phyloP scores from a whole-genome alignment of 1,140 invertebrate genomes.

The Ceratitis capitata region DNA sequence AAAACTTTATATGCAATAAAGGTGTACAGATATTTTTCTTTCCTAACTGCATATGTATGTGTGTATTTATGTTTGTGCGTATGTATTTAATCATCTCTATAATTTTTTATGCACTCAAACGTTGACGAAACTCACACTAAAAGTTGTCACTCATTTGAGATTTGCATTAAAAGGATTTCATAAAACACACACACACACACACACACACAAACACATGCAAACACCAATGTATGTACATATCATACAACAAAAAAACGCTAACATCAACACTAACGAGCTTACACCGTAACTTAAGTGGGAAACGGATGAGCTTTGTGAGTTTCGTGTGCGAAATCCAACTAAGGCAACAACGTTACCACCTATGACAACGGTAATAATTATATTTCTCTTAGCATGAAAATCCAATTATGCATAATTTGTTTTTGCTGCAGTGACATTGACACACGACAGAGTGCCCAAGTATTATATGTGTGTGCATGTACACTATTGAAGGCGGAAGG shows the following conservation, averaged over 20 bases:
- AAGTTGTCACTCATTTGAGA: background rate
- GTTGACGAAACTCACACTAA: background rate
- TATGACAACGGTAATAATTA: background rate
- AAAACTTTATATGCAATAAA: background rate
- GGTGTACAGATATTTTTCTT: background rate
- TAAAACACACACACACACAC: background rate
- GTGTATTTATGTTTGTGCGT: background rate
- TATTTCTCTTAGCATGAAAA: constrained; percentile 23
- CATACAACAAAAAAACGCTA: background rate
- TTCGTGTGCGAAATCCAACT: background rate
- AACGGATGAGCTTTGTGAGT: background rate
- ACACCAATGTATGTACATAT: too few species aligned
- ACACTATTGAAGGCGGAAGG: background rate
- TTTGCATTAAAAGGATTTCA: background rate
- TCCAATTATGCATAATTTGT: background rate
- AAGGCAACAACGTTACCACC: background rate
- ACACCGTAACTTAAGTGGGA: background rate
- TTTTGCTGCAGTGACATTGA: background rate
- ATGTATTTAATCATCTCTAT: background rate
- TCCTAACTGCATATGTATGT: background rate
- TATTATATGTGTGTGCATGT: too few species aligned
- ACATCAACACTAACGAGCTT: background rate
- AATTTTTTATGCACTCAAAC: background rate
- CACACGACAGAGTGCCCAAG: too few species aligned
- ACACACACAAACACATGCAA: background rate